A percentile compares a stretch with the other conserved stretches of the same genome.
These are phyloP conservation scores for Stenotaenia linearis DNA, from an alignment of 2,888 invertebrate genomes.

Conservation along the genomic window DNA sequence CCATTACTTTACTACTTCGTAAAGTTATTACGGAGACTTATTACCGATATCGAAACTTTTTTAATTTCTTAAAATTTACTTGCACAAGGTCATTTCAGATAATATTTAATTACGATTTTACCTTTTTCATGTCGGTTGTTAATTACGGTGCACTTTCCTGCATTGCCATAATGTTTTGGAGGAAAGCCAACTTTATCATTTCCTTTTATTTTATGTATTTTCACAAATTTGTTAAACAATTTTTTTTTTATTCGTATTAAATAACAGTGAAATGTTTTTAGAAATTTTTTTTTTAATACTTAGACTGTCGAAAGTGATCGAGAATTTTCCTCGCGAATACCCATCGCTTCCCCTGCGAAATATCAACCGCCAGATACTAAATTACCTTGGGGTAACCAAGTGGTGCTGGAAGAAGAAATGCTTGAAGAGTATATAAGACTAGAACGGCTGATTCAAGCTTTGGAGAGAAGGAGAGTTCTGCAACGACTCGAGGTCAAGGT, in stretches of 20 bases:
- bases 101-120: conserved; percentile 10
- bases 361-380: conserved; percentile 6
- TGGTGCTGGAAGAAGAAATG: conserved; percentile 32
- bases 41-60: neutral
- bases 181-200: neutral
- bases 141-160: neutral
- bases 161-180: neutral
- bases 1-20: neutral
- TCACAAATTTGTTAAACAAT: neutral
- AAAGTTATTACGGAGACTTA: neutral
- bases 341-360: neutral
- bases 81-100: neutral
- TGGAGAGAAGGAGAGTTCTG: conserved; percentile 33
- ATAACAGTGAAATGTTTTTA: neutral
- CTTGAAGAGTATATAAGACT: conserved; percentile 34
- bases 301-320: neutral
- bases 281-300: neutral
- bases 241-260: no score
- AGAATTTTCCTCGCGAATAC: neutral
- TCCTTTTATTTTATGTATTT: neutral
- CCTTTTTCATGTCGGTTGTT: conserved; percentile 3
- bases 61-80: neutral
- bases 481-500: conserved; percentile 34
- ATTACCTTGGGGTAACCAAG: conserved; percentile 26
- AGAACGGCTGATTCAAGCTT: conserved; percentile 32